phyloP scores from a whole-genome alignment of 2,113 vertebrate species.

The Tyto alba region DNA sequence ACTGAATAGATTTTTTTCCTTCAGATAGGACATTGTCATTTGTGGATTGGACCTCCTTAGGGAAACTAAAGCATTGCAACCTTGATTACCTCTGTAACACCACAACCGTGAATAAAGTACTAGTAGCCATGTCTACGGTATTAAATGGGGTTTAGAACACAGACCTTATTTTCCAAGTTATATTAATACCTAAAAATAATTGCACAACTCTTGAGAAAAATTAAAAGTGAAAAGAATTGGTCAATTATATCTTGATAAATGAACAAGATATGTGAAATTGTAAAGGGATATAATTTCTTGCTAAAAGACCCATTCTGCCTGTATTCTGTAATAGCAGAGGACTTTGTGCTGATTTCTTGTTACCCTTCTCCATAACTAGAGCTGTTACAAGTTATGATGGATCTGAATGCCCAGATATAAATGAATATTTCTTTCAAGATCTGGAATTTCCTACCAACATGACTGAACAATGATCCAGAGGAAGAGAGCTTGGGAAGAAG shows the following conservation, averaged over 20 bases:
- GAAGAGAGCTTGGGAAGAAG: background rate
- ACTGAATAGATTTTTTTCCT: background rate
- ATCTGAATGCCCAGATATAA: background rate
- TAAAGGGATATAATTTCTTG: background rate
- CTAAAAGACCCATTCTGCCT: background rate
- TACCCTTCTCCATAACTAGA: background rate
- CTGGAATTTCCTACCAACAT: background rate
- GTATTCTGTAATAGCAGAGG: background rate
- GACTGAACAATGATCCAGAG: background rate
- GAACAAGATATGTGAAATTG: background rate
- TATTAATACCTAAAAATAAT: conserved; percentile 11
- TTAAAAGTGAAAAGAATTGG: background rate
- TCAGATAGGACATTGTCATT: background rate
- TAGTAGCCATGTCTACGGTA: background rate
- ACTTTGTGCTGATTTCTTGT: background rate
- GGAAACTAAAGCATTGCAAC: background rate
- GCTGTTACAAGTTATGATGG: background rate
- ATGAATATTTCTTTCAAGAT: background rate
- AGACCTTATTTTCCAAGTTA: background rate
- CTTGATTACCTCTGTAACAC: background rate
- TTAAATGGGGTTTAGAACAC: background rate
- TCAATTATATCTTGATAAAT: conserved; percentile 6
- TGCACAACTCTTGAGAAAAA: background rate
- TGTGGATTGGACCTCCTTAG: background rate
- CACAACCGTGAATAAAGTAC: background rate